Evolutionary conservation across 2,888 invertebrate species (phyloP).

Genomic region (Hedya salicella): DNA sequence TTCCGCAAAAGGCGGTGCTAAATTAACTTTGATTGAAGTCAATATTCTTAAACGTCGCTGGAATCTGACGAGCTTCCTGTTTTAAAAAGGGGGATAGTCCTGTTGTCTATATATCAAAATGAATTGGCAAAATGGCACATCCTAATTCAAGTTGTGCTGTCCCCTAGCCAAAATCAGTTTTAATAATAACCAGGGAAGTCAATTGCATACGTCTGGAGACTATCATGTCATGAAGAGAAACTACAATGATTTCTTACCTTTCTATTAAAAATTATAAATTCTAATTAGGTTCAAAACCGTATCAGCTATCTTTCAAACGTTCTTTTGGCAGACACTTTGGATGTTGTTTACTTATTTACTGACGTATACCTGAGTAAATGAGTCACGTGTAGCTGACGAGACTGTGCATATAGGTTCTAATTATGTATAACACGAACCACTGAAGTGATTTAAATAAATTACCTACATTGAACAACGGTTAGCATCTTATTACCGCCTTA

Average conservation of each 20-base stretch:
- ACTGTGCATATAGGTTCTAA: constrained; percentile 37
- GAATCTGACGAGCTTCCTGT: constrained; percentile 70
- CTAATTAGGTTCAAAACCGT: background rate
- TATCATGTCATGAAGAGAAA: background rate
- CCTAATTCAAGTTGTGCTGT: constrained; percentile 58
- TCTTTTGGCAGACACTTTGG: background rate
- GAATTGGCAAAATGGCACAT: constrained; percentile 75
- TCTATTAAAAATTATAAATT: background rate
- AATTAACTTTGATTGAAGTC: constrained; percentile 51
- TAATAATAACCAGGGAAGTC: constrained; percentile 2
- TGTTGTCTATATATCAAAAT: constrained; percentile 54
- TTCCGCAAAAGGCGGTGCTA: constrained; percentile 43
- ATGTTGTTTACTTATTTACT: constrained; percentile 21
- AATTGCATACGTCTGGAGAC: background rate
- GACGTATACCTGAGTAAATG: constrained; percentile 24
- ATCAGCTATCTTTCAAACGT: background rate
- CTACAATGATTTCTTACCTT: background rate
- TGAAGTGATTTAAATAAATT: constrained; percentile 42
- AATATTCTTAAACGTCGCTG: constrained; percentile 54
- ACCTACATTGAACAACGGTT: constrained; percentile 15
- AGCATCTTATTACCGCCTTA: constrained; percentile 34
- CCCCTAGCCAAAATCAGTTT: constrained; percentile 27
- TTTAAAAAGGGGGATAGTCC: constrained; percentile 63
- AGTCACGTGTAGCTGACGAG: constrained; percentile 35
- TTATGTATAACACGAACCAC: constrained; percentile 32